Base-by-base conservation (phyloP, 2,888 invertebrate genomes). In the Agrotis clavis region DNA sequence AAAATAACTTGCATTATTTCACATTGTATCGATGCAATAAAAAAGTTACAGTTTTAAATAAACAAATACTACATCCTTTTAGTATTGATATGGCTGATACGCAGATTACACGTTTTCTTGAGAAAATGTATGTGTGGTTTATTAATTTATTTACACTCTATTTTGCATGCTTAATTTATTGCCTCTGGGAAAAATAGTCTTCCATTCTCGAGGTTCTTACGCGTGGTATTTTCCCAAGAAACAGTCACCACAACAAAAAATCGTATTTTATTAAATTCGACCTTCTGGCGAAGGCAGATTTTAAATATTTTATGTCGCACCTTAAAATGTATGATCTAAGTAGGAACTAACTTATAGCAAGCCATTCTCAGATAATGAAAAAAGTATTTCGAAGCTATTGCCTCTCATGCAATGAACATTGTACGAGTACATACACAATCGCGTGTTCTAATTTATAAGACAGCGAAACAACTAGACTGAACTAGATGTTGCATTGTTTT, bases 61-160 rank as follows among this genome's bases (percentile, higher is more conserved):
- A 25, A 64, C 54, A 65, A 75, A 75, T 74, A 67, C 21, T 45
- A 21, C 56, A 7, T 11, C 54, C 60, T 54, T 56, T 19, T 50
- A 54, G 50, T 73, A 67, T 78, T 73, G 62, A 59, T 50, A 64
- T 56, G 79, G 57, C 71, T 70, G 71, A 74, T 74, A 74, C 74
- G 56, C 62, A 65, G 77, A 76, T 66, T 82, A 72, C 70, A 78
- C 70, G 67, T 79, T 79, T 82, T 77, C 75, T 76, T 77, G 71
- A 67, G 65, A 70, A 74, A 77, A 79, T 74, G 45, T 70, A 30
- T 71, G 54, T 61, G 61, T 70, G 56, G 81, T 76, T 74, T 72
- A 76, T 77, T 79, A 77, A 65, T 73, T 73, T 76, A 68, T 80
- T 65, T 56, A 75, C 73, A 75, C 50, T 74, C 51, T 74, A 71